Percentiles rank a stretch among this genome's conserved stretches.
These are phyloP conservation scores for Anadara kagoshimensis DNA, from an alignment of 1,140 invertebrate genomes.

Conservation along the genomic window DNA sequence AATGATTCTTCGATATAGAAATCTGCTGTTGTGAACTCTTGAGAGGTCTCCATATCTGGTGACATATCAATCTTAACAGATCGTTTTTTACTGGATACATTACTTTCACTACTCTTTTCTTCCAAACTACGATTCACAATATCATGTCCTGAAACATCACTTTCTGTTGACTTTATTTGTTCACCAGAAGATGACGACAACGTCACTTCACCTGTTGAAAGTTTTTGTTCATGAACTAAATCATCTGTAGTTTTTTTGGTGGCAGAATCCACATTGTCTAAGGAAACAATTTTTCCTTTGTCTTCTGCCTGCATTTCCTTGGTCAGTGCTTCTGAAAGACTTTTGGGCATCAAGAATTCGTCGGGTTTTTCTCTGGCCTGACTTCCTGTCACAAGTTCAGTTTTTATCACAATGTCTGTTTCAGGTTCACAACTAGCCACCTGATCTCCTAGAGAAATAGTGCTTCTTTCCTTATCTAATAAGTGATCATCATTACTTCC, in stretches of 20 bases:
- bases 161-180: constrained; percentile 49
- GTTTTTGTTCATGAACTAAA: constrained; percentile 1
- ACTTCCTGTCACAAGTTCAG: constrained; percentile 24
- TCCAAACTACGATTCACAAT: constrained; percentile 1
- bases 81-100: constrained; percentile 24
- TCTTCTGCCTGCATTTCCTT: constrained; percentile 40
- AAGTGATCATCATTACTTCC: constrained; percentile 34
- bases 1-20: constrained; percentile 90
- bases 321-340: constrained; percentile 62
- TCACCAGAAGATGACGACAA: constrained; percentile 45
- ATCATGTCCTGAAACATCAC: constrained; percentile 34
- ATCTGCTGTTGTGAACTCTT: constrained; percentile 85
- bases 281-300: neutral
- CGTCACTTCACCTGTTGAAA: constrained; percentile 22
- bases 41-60: constrained; percentile 61
- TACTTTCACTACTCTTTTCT: constrained; percentile 35
- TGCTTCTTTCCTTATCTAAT: neutral
- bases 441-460: constrained; percentile 57
- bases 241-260: constrained; percentile 15
- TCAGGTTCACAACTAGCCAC: constrained; percentile 45
- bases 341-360: constrained; percentile 56
- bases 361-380: constrained; percentile 42
- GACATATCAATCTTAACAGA: constrained; percentile 41
- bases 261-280: constrained; percentile 4
- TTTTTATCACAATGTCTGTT: constrained; percentile 40